These are phyloP conservation scores for Drosophila leonis DNA, from an alignment of 2,888 invertebrate genomes.

Conservation along the genomic window DNA sequence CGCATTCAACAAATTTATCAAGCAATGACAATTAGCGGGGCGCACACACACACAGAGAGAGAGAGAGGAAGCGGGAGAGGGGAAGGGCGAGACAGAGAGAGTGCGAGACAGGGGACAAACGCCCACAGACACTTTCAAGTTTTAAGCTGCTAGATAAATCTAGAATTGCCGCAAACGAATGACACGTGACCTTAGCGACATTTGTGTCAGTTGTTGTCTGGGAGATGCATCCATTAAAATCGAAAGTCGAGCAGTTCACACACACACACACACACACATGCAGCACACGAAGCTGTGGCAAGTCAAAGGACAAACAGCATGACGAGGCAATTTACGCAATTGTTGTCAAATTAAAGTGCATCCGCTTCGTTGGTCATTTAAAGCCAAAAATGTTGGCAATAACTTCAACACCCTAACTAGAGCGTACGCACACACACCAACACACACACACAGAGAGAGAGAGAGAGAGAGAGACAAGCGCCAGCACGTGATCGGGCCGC, in stretches of 20 bases:
- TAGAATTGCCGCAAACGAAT: slow-evolving; percentile 75
- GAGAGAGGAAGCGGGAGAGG: not conserved
- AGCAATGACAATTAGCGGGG: slow-evolving; percentile 18
- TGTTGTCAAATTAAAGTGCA: slow-evolving; percentile 84
- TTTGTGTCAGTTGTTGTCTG: slow-evolving; percentile 82
- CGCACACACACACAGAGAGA: not conserved
- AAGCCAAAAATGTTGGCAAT: slow-evolving; percentile 64
- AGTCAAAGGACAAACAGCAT: slow-evolving; percentile 72
- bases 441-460: slow-evolving; percentile 8
- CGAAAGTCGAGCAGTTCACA: slow-evolving; percentile 45
- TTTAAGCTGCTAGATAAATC: slow-evolving; percentile 68
- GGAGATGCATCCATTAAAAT: slow-evolving; percentile 49
- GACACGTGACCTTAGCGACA: slow-evolving; percentile 85
- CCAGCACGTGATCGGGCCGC: slow-evolving; percentile 56
- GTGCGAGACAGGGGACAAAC: slow-evolving; percentile 5
- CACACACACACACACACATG: slow-evolving; percentile 8
- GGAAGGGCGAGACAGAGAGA: not conserved
- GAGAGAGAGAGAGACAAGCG: slow-evolving; percentile 7
- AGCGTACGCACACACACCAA: slow-evolving; percentile 7
- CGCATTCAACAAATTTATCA: slow-evolving; percentile 17
- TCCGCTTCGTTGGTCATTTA: slow-evolving; percentile 84
- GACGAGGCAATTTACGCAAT: slow-evolving; percentile 81
- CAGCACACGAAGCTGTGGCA: slow-evolving; percentile 26
- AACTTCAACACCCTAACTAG: slow-evolving; percentile 39
- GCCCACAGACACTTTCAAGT: slow-evolving; percentile 46